phyloP scores from a whole-genome alignment of 2,888 invertebrate species.

The Argyresthia albistria region DNA sequence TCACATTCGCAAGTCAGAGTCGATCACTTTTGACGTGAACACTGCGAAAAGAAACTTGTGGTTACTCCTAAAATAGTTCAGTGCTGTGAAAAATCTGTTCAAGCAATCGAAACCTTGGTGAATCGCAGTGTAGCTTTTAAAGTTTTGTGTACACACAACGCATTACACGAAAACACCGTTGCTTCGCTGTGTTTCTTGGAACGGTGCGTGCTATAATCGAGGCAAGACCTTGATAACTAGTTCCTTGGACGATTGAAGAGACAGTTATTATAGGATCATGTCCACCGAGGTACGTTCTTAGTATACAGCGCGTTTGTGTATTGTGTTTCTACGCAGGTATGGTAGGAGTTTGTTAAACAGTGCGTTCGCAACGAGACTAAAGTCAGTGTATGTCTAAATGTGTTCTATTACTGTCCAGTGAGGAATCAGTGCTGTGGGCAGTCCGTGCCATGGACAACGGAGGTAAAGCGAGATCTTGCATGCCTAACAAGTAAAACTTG shows the following conservation, averaged over 20 bases:
- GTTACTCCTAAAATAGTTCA: not conserved
- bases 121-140: constrained; percentile 16
- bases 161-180: constrained; percentile 43
- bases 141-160: constrained; percentile 11
- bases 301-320: constrained; percentile 47
- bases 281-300: constrained; percentile 68
- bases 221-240: constrained; percentile 72
- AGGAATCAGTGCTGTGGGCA: constrained; percentile 48
- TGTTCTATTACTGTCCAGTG: constrained; percentile 44
- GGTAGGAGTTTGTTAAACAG: not conserved
- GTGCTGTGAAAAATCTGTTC: not conserved
- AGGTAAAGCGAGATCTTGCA: constrained; percentile 61
- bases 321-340: constrained; percentile 26
- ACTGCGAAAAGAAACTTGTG: constrained; percentile 13
- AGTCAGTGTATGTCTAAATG: constrained; percentile 48
- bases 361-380: not conserved
- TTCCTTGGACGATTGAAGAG: constrained; percentile 65
- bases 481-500: constrained; percentile 20
- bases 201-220: constrained; percentile 53
- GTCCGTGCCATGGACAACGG: constrained; percentile 63
- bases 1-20: constrained; percentile 11
- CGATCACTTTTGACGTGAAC: constrained; percentile 37
- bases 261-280: constrained; percentile 66
- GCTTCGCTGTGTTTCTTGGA: constrained; percentile 50
- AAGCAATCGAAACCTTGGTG: constrained; percentile 2